Percentiles rank a stretch among this genome's conserved stretches.
Evolutionary conservation across 2,113 vertebrate species (phyloP).

Genomic region (Gracilinanus agilis): DNA sequence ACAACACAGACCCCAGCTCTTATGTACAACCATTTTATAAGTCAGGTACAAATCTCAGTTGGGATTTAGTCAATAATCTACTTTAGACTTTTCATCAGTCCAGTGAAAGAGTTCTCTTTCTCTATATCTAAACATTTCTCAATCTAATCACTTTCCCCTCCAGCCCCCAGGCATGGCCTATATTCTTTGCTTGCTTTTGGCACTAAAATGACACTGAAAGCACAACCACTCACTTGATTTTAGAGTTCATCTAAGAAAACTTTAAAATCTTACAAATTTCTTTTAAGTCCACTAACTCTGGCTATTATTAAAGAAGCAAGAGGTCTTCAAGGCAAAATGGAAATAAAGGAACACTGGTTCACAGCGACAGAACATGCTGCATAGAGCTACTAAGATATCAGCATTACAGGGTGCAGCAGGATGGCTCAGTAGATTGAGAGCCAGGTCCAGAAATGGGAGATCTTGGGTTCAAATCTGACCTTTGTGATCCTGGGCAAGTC

Average conservation of each 20-base stretch:
- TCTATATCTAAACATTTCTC: background rate
- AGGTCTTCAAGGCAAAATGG: background rate
- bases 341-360: background rate
- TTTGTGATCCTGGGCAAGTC: too few relatives aligned
- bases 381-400: background rate
- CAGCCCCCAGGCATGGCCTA: background rate
- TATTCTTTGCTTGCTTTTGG: background rate
- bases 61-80: background rate
- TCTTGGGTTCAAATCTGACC: too few relatives aligned
- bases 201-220: background rate
- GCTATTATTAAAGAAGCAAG: background rate
- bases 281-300: background rate
- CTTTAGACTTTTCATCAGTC: background rate
- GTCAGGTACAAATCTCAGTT: background rate
- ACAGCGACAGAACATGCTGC: background rate
- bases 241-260: background rate
- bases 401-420: background rate
- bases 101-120: background rate
- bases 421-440: too few relatives aligned
- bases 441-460: too few relatives aligned
- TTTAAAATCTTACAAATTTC: background rate
- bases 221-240: background rate
- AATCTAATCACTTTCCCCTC: background rate
- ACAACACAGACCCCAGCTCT: background rate
- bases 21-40: background rate